Percentiles rank a stretch among this genome's conserved stretches.
Conservation (phyloP, 2,888 invertebrate genomes). For the Yponomeuta cagnagella region DNA sequence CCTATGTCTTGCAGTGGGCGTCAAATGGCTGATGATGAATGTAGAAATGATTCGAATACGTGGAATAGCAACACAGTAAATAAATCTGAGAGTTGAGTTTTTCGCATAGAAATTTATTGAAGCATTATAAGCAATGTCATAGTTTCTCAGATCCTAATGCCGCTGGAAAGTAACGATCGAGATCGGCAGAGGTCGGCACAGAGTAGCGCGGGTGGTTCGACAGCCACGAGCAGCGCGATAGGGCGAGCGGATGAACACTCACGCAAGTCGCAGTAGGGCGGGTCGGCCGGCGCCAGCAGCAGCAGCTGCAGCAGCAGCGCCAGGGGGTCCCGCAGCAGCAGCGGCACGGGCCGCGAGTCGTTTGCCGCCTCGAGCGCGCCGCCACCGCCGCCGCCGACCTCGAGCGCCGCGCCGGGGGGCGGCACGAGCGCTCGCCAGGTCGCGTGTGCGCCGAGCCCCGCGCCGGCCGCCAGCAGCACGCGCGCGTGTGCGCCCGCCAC, state of each 20-base stretch:
- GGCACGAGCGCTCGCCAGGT: conserved; percentile 37
- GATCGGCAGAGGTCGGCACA: too few species aligned
- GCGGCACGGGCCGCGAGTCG: conserved; percentile 76
- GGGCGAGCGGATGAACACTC: conserved; percentile 37
- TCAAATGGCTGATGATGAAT: too few species aligned
- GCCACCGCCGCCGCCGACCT: conserved; percentile 57
- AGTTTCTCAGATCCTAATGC: too few species aligned
- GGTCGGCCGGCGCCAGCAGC: conserved; percentile 87
- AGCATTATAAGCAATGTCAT: too few species aligned
- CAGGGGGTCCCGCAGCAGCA: conserved; percentile 90
- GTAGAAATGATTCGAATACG: too few species aligned
- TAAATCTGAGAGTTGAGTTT: too few species aligned
- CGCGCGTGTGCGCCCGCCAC: conserved; percentile 91
- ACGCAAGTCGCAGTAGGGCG: conserved; percentile 85
- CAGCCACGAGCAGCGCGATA: too few species aligned
- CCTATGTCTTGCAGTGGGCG: too few species aligned
- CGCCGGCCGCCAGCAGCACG: conserved; percentile 72
- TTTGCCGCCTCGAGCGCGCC: conserved; percentile 34
- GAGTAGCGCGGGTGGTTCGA: too few species aligned
- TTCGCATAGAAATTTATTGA: too few species aligned
- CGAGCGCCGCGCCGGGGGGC: conserved; percentile 23
- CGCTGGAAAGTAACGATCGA: too few species aligned
- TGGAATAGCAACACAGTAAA: too few species aligned
- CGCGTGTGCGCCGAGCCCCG: conserved; percentile 37
- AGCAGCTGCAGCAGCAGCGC: conserved; percentile 92